Conservation (phyloP, 2,113 vertebrate genomes). For the Paraplagusia blochii region DNA sequence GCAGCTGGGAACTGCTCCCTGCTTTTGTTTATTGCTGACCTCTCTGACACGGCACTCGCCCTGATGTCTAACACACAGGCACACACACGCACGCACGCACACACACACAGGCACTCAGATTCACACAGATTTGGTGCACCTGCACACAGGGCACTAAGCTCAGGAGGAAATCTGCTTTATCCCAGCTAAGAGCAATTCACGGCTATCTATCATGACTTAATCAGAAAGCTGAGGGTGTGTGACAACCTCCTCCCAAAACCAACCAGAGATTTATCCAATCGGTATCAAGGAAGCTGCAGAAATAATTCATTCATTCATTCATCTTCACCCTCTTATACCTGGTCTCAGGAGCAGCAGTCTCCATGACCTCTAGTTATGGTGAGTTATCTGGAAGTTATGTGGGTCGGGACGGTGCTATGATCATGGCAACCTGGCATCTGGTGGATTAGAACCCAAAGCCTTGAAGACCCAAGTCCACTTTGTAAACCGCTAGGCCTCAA, state of each 20-base stretch:
- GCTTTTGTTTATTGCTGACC: constrained; percentile 61
- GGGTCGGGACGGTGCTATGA: too few species aligned
- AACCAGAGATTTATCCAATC: too few species aligned
- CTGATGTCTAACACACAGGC: constrained; percentile 53
- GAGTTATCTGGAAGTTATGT: too few species aligned
- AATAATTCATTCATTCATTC: too few species aligned
- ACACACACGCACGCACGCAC: constrained; percentile 43
- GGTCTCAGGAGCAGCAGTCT: too few species aligned
- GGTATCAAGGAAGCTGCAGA: not conserved
- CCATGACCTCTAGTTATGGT: too few species aligned
- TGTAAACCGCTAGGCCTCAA: too few species aligned
- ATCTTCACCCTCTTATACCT: too few species aligned
- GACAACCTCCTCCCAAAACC: too few species aligned
- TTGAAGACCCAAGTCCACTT: too few species aligned
- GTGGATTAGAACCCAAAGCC: too few species aligned
- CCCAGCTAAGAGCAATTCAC: constrained; percentile 13
- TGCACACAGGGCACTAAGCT: constrained; percentile 24
- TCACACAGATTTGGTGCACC: constrained; percentile 32
- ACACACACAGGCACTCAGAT: constrained; percentile 35
- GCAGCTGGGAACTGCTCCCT: constrained; percentile 71
- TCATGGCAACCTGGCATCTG: too few species aligned
- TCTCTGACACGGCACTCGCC: constrained; percentile 61
- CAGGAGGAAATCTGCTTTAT: constrained; percentile 17
- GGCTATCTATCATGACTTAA: constrained; percentile 64
- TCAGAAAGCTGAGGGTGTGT: constrained; percentile 33